Conservation (phyloP, 2,888 invertebrate genomes). For the Perdita meconis region DNA sequence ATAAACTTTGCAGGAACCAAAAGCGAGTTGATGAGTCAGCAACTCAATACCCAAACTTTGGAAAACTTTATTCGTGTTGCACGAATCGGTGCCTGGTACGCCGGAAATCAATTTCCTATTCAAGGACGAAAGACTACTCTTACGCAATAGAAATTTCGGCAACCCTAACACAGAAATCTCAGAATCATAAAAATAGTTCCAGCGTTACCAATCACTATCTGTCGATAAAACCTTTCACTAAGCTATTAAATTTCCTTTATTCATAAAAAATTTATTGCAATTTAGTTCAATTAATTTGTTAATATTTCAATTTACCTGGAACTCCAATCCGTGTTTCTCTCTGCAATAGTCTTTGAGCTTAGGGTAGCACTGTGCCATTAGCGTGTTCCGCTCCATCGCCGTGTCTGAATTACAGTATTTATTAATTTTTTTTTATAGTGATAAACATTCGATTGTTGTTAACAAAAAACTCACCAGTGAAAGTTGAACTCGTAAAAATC, state of each 20-base stretch:
- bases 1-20: not conserved
- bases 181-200: not conserved
- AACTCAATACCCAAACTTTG: slow-evolving; percentile 4
- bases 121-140: slow-evolving; percentile 42
- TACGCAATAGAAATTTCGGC: slow-evolving; percentile 3
- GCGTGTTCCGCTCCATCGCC: slow-evolving; percentile 97
- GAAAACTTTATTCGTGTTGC: slow-evolving; percentile 17
- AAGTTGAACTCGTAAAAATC: slow-evolving; percentile 99
- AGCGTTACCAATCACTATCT: not conserved
- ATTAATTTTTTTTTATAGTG: not conserved
- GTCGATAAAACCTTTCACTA: not conserved
- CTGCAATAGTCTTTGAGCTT: slow-evolving; percentile 98
- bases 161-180: not conserved
- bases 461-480: slow-evolving; percentile 91
- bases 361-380: slow-evolving; percentile 99
- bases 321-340: slow-evolving; percentile 98
- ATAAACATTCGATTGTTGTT: not conserved
- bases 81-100: slow-evolving; percentile 65
- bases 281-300: too few relatives aligned
- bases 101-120: slow-evolving; percentile 64
- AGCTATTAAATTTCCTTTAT: too few relatives aligned
- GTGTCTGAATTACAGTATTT: slow-evolving; percentile 89
- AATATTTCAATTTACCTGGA: slow-evolving; percentile 97
- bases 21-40: not conserved
- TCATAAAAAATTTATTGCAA: too few relatives aligned